Conservation (phyloP, 1,140 invertebrate genomes). For the Papilio machaon region DNA sequence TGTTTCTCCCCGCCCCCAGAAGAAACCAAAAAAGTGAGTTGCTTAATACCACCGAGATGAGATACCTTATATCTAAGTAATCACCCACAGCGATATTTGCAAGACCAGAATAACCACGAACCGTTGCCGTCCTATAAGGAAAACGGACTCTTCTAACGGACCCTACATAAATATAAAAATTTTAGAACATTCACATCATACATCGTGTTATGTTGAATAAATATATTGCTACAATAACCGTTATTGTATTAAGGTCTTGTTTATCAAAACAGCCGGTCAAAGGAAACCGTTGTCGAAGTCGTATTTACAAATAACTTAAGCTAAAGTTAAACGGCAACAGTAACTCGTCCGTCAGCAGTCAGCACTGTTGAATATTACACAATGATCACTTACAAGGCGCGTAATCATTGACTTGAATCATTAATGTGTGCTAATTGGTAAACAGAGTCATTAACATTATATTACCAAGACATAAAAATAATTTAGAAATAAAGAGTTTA, state of each 20-base stretch:
- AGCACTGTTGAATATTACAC: not conserved
- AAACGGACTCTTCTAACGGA: no score
- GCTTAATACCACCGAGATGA: no score
- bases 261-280: slow-evolving; percentile 3
- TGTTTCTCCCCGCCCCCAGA: no score
- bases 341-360: not conserved
- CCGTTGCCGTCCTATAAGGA: no score
- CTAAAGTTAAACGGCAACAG: not conserved
- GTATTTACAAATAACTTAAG: slow-evolving; percentile 29
- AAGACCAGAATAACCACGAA: not conserved
- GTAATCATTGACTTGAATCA: slow-evolving; percentile 22
- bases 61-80: no score
- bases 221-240: not conserved
- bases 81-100: not conserved
- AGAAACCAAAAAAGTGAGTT: no score
- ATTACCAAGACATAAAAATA: not conserved
- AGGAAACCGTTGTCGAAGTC: not conserved
- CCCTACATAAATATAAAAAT: not conserved
- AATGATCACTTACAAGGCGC: slow-evolving; percentile 1
- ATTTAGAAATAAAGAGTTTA: not conserved
- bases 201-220: not conserved
- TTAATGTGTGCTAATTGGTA: slow-evolving; percentile 19
- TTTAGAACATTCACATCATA: not conserved
- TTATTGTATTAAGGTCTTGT: slow-evolving; percentile 22
- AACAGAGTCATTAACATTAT: not conserved